Evolutionary conservation across 2,797 vertebrate genomes (phyloP).

Genomic region (Cynopterus sphinx): DNA sequence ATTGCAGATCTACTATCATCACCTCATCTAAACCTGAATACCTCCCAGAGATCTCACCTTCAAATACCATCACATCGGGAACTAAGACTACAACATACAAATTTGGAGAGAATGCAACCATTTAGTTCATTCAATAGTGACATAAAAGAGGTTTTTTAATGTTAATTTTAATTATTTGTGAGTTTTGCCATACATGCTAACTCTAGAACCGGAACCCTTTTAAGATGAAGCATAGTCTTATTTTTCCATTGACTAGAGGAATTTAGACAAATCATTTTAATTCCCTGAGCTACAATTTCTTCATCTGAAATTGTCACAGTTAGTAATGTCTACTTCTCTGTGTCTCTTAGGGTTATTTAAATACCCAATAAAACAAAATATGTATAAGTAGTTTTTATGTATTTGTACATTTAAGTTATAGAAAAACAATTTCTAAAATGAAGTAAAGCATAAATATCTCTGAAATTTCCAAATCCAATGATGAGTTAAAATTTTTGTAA

Average conservation of each 20-base stretch:
- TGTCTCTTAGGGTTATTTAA: not conserved
- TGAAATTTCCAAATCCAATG: not conserved
- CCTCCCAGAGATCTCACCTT: not conserved
- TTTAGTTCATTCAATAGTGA: not conserved
- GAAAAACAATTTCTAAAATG: constrained; percentile 29
- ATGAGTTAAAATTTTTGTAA: not conserved
- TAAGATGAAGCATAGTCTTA: not conserved
- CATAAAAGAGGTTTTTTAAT: not conserved
- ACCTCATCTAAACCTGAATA: not conserved
- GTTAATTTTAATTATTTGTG: not conserved
- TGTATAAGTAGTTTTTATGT: not conserved
- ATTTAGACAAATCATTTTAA: not conserved
- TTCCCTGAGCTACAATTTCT: not conserved
- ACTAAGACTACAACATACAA: not conserved
- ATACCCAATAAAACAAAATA: not conserved
- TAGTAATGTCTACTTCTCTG: not conserved
- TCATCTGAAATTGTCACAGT: not conserved
- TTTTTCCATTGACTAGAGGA: not conserved
- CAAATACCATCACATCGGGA: not conserved
- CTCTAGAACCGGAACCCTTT: not conserved
- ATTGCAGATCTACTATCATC: not conserved
- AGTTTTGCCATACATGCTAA: not conserved
- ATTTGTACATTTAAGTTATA: not conserved
- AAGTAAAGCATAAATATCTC: not conserved
- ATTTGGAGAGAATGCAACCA: not conserved